A percentile compares a stretch with the other conserved stretches of the same genome.
Evolutionary conservation across 53 echinoderm and acorn worm genomes (phyloP).

Genomic region (Henricia sp.): DNA sequence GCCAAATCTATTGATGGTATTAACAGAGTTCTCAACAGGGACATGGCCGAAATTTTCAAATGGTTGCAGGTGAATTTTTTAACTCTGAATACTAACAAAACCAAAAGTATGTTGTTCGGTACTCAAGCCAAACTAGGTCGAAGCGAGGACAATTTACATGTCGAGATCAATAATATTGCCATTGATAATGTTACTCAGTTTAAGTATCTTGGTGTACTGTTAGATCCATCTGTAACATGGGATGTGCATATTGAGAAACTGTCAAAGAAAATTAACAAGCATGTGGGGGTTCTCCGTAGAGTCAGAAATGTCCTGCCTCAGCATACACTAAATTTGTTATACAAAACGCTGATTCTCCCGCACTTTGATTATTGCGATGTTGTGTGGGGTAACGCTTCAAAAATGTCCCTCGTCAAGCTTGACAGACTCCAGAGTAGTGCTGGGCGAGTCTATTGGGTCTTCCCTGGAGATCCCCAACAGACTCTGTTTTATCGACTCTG

Average conservation of each 20-base stretch:
- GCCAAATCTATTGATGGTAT: neutral
- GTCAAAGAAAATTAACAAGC: too few relatives aligned
- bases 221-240: too few relatives aligned
- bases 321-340: neutral
- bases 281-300: too few relatives aligned
- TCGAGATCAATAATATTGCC: neutral
- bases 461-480: too few relatives aligned
- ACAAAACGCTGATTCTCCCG: neutral
- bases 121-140: neutral
- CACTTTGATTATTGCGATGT: too few relatives aligned
- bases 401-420: neutral
- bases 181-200: too few relatives aligned
- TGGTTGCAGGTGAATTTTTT: neutral
- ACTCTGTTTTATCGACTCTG: too few relatives aligned
- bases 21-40: neutral
- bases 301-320: too few relatives aligned
- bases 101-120: too few relatives aligned
- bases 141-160: neutral
- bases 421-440: neutral
- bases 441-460: too few relatives aligned
- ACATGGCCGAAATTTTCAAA: neutral
- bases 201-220: too few relatives aligned
- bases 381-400: too few relatives aligned
- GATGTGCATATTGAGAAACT: neutral
- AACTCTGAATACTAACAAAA: neutral